A percentile compares a stretch with the other conserved stretches of the same genome.
phyloP scores from a whole-genome alignment of 2,888 invertebrate species.

The Monoplex corrugatus region DNA sequence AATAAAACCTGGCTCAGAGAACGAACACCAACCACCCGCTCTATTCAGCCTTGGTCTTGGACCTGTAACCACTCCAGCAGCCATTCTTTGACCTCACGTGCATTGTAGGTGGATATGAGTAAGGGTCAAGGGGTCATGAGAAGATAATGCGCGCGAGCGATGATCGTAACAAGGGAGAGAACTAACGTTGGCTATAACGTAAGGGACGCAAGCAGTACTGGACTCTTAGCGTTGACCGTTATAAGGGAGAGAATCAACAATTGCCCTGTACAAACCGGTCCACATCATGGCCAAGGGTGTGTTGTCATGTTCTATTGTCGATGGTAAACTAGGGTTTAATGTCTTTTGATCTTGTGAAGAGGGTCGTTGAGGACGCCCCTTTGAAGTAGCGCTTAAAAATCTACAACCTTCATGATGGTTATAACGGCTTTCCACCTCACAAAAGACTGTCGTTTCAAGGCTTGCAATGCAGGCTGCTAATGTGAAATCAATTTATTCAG shows the following conservation, averaged over 20 bases:
- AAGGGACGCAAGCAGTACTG: too few species aligned
- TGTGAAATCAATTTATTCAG: too few species aligned
- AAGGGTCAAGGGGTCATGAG: slow-evolving; percentile 27
- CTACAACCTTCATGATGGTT: not conserved
- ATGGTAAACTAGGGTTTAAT: not conserved
- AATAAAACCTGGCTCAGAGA: not conserved
- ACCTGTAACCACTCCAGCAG: not conserved
- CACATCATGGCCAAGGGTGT: slow-evolving; percentile 23
- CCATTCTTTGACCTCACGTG: not conserved
- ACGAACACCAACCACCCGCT: not conserved
- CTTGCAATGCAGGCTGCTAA: too few species aligned
- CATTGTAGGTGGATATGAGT: not conserved
- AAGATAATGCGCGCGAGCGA: too few species aligned
- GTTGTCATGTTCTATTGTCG: not conserved
- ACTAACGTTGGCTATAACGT: too few species aligned
- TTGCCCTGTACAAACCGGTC: too few species aligned
- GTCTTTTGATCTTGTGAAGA: not conserved
- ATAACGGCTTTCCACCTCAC: too few species aligned
- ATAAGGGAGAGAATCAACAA: too few species aligned
- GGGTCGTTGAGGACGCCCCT: not conserved
- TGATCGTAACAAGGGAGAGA: too few species aligned
- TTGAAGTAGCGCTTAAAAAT: not conserved
- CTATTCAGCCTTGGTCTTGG: not conserved
- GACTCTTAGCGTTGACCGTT: too few species aligned
- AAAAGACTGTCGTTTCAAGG: too few species aligned